phyloP scores from a whole-genome alignment of 2,113 vertebrate species.

The Chiloscyllium plagiosum region DNA sequence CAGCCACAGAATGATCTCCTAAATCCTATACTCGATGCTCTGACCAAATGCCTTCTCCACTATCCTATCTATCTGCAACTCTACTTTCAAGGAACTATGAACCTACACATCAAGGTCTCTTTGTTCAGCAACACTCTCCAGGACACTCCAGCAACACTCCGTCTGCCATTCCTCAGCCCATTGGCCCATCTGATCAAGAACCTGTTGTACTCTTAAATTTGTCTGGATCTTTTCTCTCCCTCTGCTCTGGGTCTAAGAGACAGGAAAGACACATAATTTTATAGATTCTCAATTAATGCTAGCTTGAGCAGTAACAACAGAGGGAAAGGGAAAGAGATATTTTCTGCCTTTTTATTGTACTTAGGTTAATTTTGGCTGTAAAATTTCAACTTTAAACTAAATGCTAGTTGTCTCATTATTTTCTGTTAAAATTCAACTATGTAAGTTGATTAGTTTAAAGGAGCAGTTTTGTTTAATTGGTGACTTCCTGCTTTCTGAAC shows the following conservation, averaged over 20 bases:
- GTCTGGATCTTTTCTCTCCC: not conserved
- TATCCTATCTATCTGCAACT: too few species aligned
- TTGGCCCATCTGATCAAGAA: too few species aligned
- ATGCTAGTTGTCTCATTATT: too few species aligned
- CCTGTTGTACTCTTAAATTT: not conserved
- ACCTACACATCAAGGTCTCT: too few species aligned
- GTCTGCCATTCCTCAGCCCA: too few species aligned
- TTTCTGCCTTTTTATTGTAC: not conserved
- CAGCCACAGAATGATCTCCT: too few species aligned
- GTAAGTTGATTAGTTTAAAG: not conserved
- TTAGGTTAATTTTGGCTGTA: not conserved
- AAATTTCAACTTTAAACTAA: too few species aligned
- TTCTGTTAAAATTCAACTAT: not conserved
- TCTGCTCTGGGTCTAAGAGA: not conserved
- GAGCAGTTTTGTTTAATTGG: not conserved
- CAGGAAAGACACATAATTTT: not conserved
- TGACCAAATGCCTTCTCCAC: too few species aligned
- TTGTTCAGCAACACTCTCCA: too few species aligned
- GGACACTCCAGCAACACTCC: too few species aligned
- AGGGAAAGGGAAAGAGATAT: not conserved
- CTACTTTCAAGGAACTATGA: too few species aligned
- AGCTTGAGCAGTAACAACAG: not conserved
- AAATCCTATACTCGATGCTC: too few species aligned
- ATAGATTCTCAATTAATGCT: not conserved
- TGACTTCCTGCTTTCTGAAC: not conserved